Evolutionary conservation across 1,140 invertebrate genomes (phyloP).

Genomic region (Akabosia matsudoensis): DNA sequence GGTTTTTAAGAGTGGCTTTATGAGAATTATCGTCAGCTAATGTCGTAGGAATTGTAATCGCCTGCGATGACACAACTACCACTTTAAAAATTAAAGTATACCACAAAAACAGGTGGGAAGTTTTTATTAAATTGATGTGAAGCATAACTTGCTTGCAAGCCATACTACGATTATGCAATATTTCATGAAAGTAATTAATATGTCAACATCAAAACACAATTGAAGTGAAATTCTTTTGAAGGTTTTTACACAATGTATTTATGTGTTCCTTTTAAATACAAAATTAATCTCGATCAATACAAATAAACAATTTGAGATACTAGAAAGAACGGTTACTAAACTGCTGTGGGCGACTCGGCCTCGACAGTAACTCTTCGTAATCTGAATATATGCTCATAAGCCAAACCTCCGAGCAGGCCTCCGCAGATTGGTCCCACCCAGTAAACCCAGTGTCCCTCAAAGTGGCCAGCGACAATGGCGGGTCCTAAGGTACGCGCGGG

Average conservation of each 20-base stretch:
- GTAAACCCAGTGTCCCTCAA: constrained; percentile 54
- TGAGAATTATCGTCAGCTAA: not conserved
- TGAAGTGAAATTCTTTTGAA: no score
- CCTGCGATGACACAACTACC: no score
- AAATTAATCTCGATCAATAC: not conserved
- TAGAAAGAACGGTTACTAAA: not conserved
- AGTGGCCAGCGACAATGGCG: constrained; percentile 51
- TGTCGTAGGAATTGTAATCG: no score
- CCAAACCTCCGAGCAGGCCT: not conserved
- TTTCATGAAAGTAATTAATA: no score
- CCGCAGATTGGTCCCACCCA: not conserved
- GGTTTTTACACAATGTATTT: no score
- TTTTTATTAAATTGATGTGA: no score
- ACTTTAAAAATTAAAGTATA: no score
- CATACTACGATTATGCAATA: no score
- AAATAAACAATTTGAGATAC: not conserved
- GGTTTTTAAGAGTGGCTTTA: not conserved
- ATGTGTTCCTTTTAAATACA: no score
- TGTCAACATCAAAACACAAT: no score
- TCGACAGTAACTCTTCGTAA: not conserved
- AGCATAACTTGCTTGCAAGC: no score
- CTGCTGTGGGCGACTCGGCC: not conserved
- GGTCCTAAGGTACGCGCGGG: constrained; percentile 53
- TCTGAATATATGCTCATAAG: not conserved
- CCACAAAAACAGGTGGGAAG: no score